Percentiles rank a stretch among this genome's conserved stretches.
Evolutionary conservation across 1,140 invertebrate species (phyloP).

Genomic region (Stratiolaelaps scimitus): DNA sequence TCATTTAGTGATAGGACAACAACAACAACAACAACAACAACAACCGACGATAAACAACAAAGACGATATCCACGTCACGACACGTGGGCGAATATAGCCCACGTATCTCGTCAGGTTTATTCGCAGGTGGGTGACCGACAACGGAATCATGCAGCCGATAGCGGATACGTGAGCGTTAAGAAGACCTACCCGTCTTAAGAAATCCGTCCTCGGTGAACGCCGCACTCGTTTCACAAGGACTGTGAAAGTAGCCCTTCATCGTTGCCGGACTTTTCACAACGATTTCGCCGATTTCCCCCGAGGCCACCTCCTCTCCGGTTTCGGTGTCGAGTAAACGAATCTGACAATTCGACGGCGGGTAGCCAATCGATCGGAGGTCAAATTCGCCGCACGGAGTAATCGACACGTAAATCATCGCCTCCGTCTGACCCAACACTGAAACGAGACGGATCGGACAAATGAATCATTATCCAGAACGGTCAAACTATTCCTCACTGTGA

Average conservation of each 20-base stretch:
- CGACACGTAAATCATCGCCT: conserved; percentile 7
- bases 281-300: conserved; percentile 25
- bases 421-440: conserved; percentile 17
- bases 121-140: no score
- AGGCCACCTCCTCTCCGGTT: conserved; percentile 2
- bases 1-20: no score
- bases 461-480: no score
- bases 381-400: not conserved
- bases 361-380: conserved; percentile 8
- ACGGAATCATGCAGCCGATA: no score
- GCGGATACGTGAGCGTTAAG: no score
- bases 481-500: no score
- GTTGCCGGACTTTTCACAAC: not conserved
- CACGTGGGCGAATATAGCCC: no score
- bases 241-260: conserved; percentile 18
- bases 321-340: conserved; percentile 8
- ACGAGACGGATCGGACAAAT: not conserved
- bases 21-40: no score
- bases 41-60: no score
- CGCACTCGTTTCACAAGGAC: not conserved
- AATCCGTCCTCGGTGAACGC: conserved; percentile 18
- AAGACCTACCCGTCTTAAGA: not conserved
- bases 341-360: conserved; percentile 22
- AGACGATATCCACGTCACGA: no score
- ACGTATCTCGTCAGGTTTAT: no score